These are phyloP conservation scores for Conus ventricosus DNA, from an alignment of 1,140 invertebrate genomes.

Conservation along the genomic window DNA sequence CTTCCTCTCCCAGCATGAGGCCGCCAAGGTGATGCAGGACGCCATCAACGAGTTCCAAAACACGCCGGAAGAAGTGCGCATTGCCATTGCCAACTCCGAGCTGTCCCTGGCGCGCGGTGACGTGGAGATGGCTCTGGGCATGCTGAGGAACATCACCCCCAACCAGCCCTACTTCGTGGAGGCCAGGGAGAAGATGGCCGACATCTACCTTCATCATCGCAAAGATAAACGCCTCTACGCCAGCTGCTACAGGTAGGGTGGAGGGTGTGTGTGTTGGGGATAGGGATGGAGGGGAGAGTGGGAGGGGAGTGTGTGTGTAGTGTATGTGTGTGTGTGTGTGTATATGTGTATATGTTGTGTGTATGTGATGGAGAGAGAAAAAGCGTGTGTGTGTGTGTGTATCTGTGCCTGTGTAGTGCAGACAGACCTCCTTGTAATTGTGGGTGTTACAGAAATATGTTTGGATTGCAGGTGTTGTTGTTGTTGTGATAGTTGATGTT, in stretches of 20 bases:
- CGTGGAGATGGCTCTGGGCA: slow-evolving; percentile 85
- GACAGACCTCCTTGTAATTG: too few species aligned
- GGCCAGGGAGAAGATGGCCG: slow-evolving; percentile 92
- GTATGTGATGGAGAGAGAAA: too few species aligned
- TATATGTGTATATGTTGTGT: too few species aligned
- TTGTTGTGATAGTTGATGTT: too few species aligned
- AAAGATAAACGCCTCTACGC: slow-evolving; percentile 86
- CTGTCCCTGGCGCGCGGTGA: slow-evolving; percentile 87
- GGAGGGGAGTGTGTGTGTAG: neutral
- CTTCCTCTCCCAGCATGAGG: slow-evolving; percentile 80
- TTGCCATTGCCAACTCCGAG: slow-evolving; percentile 90
- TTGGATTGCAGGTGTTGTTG: too few species aligned
- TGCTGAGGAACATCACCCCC: slow-evolving; percentile 85
- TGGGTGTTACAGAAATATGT: too few species aligned
- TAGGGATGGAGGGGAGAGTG: neutral
- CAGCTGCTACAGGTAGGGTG: slow-evolving; percentile 77
- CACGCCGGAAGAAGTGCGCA: slow-evolving; percentile 88
- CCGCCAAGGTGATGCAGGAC: slow-evolving; percentile 87
- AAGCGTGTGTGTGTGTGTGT: neutral
- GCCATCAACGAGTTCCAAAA: slow-evolving; percentile 86
- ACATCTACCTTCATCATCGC: slow-evolving; percentile 91
- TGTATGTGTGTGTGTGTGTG: too few species aligned
- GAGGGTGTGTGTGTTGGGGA: neutral
- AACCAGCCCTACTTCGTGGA: slow-evolving; percentile 90
- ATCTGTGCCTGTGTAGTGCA: too few species aligned